phyloP scores from a whole-genome alignment of 64 coral and sea anemone species.

The Catalaphyllia jardinei region DNA sequence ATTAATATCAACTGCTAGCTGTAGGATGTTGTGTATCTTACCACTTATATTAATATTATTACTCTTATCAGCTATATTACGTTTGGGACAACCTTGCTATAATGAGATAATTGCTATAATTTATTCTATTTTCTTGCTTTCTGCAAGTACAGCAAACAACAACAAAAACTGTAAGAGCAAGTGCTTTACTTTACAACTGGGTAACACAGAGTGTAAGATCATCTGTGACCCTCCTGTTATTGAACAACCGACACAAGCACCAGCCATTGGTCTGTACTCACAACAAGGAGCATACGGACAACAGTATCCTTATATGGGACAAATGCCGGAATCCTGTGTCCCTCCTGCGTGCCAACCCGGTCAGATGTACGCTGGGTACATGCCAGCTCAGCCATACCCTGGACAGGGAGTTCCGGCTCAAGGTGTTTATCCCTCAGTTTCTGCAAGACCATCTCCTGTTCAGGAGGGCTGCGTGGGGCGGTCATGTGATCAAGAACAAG shows the following conservation, averaged over 20 bases:
- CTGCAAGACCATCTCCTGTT: conserved; percentile 27
- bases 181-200: conserved; percentile 57
- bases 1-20: too few relatives aligned
- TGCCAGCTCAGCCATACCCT: conserved; percentile 25
- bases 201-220: conserved; percentile 57
- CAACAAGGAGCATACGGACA: conserved; percentile 56
- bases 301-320: conserved; percentile 27
- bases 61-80: too few relatives aligned
- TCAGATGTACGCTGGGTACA: conserved; percentile 18
- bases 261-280: conserved; percentile 1
- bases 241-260: conserved; percentile 10
- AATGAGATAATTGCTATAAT: too few relatives aligned
- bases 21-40: too few relatives aligned
- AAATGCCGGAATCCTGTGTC: conserved; percentile 15
- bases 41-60: too few relatives aligned
- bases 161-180: conserved; percentile 63
- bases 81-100: too few relatives aligned
- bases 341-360: conserved; percentile 29
- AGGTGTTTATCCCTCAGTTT: background rate
- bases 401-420: too few relatives aligned
- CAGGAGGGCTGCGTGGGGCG: conserved; percentile 64
- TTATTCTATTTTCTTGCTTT: background rate
- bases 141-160: conserved; percentile 14
- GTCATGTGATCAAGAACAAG: conserved; percentile 40
- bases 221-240: conserved; percentile 60